Evolutionary conservation across 1,140 invertebrate genomes (phyloP).

Genomic region (Oppia nitens): DNA sequence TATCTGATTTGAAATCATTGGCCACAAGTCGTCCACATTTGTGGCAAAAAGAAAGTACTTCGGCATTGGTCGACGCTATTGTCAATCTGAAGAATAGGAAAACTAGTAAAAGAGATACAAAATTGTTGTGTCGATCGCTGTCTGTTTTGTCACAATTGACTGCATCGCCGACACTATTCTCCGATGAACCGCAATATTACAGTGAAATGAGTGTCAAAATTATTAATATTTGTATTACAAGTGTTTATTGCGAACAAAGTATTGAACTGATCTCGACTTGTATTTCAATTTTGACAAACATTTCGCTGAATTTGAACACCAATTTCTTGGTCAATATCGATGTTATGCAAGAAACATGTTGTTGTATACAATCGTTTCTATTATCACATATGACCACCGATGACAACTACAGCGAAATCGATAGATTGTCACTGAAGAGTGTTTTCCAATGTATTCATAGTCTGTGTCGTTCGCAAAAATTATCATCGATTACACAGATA

Average conservation of each 20-base stretch:
- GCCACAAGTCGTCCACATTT: slow-evolving; percentile 52
- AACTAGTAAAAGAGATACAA: neutral
- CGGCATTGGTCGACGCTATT: neutral
- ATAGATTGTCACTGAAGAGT: slow-evolving; percentile 18
- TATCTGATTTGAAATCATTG: slow-evolving; percentile 53
- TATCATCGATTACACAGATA: neutral
- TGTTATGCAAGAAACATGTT: slow-evolving; percentile 21
- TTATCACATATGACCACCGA: slow-evolving; percentile 40
- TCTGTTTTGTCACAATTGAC: neutral
- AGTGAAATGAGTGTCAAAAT: neutral
- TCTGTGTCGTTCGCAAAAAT: slow-evolving; percentile 34
- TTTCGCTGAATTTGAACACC: slow-evolving; percentile 2
- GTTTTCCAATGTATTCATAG: slow-evolving; percentile 47
- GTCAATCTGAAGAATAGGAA: slow-evolving; percentile 1
- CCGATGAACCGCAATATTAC: neutral
- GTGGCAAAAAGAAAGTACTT: slow-evolving; percentile 37
- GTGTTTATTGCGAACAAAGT: neutral
- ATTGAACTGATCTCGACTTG: slow-evolving; percentile 1
- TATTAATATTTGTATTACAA: neutral
- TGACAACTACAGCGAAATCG: slow-evolving; percentile 22
- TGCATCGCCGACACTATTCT: slow-evolving; percentile 5
- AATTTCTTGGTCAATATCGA: slow-evolving; percentile 16
- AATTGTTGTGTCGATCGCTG: neutral
- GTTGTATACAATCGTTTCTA: slow-evolving; percentile 42
- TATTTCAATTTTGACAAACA: slow-evolving; percentile 8